Evolutionary conservation across 2,888 invertebrate species (phyloP).

Genomic region (Oscheius sp.): DNA sequence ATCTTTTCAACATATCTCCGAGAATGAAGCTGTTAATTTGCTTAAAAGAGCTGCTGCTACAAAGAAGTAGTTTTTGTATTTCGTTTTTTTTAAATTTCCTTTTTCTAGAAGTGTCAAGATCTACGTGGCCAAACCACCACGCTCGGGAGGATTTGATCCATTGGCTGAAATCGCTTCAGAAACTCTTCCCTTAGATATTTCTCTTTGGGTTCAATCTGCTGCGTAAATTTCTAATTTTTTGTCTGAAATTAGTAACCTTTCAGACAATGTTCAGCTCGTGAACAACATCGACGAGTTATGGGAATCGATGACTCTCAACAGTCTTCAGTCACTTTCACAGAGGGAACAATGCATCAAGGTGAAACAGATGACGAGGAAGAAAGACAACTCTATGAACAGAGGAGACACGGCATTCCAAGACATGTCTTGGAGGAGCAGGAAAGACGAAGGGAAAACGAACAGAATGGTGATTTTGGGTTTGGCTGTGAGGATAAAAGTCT

Average conservation of each 20-base stretch:
- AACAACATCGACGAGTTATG: slow-evolving; percentile 31
- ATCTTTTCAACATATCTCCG: slow-evolving; percentile 61
- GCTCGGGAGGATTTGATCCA: slow-evolving; percentile 52
- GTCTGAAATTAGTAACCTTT: slow-evolving; percentile 9
- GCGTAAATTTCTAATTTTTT: slow-evolving; percentile 34
- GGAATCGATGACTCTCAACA: slow-evolving; percentile 32
- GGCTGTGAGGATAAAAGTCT: too few relatives aligned
- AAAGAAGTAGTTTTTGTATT: slow-evolving; percentile 31
- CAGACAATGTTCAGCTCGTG: slow-evolving; percentile 44
- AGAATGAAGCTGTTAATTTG: slow-evolving; percentile 53
- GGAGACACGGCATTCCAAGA: slow-evolving; percentile 50
- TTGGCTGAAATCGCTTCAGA: slow-evolving; percentile 59
- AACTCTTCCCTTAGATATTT: slow-evolving; percentile 63
- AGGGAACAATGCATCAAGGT: slow-evolving; percentile 45
- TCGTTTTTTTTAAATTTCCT: not conserved
- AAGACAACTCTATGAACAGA: slow-evolving; percentile 48
- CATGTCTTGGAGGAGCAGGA: slow-evolving; percentile 42
- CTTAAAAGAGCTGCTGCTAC: slow-evolving; percentile 52
- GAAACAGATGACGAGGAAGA: slow-evolving; percentile 54
- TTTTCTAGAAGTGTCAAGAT: slow-evolving; percentile 58
- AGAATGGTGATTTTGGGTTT: slow-evolving; percentile 34
- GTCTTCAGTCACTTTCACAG: slow-evolving; percentile 46
- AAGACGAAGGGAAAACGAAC: slow-evolving; percentile 45
- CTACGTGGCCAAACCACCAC: slow-evolving; percentile 55
- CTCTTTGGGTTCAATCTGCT: slow-evolving; percentile 52